Evolutionary conservation across 2,113 vertebrate species (phyloP), one percentile per base, ranked within the genome.

Genomic region (Ammodytes marinus): DNA sequence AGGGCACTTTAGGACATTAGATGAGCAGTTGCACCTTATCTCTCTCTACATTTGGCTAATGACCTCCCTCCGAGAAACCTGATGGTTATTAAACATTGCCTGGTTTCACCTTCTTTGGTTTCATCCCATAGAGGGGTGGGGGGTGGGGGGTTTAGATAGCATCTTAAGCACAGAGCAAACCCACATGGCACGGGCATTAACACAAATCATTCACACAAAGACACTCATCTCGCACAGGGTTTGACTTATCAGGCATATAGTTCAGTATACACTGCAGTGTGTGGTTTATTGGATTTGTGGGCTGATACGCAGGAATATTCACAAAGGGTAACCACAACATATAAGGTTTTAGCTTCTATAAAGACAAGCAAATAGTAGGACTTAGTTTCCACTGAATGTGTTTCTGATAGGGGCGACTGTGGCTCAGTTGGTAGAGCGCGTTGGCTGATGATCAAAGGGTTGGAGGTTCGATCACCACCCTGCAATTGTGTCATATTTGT

Each of bases 41-140:
- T 59, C 39, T 59, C 39, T 65, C 14, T 55, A 77, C 73, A 80
- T 88, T 80, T 84, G 70, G 11, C 19, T 79, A 82, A 88, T 83
- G 66, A 84, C 71, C 74, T 85, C 67, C 71, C 74, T 85, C 67
- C n/a, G 35, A 69, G 65, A 61, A 82, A 55, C 27, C 27, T 55
- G 65, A 72, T 91, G 80, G 63, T 86, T 94, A 90, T 88, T 85
- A 58, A 91, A 47, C 66, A 69, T 84, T 1, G 35, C 83, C 84
- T 85, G 49, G 63, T 83, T 83, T 91, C 77, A 74, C 80, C 66
- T 77, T 79, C 54, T 74, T 39, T 35, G 74, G 49, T 88, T 82
- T 86, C 90, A 92, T 90, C 73, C 75, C 0, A 0, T 43, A 42
- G 54, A 80, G 59, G 52, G 60, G 45, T 68, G 35, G 46, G 69